A percentile compares a stretch with the other conserved stretches of the same genome.
Conservation (phyloP, 2,797 vertebrate species). For the Poecilia velifera region DNA sequence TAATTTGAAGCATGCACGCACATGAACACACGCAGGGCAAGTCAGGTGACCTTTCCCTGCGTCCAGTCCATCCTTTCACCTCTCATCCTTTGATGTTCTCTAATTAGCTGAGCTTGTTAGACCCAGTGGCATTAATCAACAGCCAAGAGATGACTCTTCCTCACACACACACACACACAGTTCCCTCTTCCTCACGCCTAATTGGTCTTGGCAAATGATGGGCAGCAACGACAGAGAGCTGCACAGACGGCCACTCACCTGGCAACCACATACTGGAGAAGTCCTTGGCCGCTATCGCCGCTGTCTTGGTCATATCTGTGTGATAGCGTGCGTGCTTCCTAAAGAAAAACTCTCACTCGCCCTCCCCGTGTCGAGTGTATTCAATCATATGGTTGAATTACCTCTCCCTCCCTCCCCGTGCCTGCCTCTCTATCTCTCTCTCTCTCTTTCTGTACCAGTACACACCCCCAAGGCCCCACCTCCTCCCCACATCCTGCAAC, state of each 20-base stretch:
- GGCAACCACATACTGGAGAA: slow-evolving; percentile 84
- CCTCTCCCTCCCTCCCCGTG: slow-evolving; percentile 24
- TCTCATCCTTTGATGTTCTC: slow-evolving; percentile 72
- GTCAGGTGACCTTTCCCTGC: slow-evolving; percentile 72
- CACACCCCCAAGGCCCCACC: slow-evolving; percentile 68
- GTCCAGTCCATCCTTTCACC: slow-evolving; percentile 50
- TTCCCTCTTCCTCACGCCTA: slow-evolving; percentile 44
- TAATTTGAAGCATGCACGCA: slow-evolving; percentile 24
- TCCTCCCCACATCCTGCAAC: slow-evolving; percentile 77
- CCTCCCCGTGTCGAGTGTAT: slow-evolving; percentile 48
- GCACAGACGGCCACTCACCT: slow-evolving; percentile 80
- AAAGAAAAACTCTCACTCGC: slow-evolving; percentile 65
- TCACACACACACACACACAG: slow-evolving; percentile 16
- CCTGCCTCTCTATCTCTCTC: slow-evolving; percentile 21
- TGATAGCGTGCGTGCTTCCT: slow-evolving; percentile 42
- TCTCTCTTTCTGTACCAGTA: slow-evolving; percentile 40
- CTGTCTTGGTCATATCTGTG: slow-evolving; percentile 79
- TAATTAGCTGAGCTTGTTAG: slow-evolving; percentile 76
- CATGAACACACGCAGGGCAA: slow-evolving; percentile 30
- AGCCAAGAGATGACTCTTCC: slow-evolving; percentile 37
- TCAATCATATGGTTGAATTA: slow-evolving; percentile 64
- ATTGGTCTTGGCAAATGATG: slow-evolving; percentile 69
- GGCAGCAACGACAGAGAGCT: slow-evolving; percentile 51
- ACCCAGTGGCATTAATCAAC: slow-evolving; percentile 75
- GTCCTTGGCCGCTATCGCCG: slow-evolving; percentile 81